Percentiles rank a stretch among this genome's conserved stretches.
These are phyloP conservation scores for Chloropsis cyanopogon DNA, from an alignment of 2,113 vertebrate genomes.

Conservation along the genomic window DNA sequence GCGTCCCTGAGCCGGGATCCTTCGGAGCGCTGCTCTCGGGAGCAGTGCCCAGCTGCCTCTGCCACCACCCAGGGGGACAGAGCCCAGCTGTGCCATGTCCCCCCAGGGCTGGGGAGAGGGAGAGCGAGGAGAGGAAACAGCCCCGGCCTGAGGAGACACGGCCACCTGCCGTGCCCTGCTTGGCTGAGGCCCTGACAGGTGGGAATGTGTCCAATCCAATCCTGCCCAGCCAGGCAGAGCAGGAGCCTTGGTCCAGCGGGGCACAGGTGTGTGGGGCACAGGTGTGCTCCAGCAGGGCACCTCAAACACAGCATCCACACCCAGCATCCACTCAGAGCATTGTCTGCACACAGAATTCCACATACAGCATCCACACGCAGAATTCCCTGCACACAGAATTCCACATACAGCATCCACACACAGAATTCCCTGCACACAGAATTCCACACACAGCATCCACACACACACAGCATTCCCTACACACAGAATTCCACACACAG, in stretches of 20 bases:
- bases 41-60: not conserved
- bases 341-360: not conserved
- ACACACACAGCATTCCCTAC: not conserved
- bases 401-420: not conserved
- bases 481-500: not conserved
- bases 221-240: not conserved
- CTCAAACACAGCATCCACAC: not conserved
- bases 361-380: too few species aligned
- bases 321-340: too few species aligned
- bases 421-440: not conserved
- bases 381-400: too few species aligned
- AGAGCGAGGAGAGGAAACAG: not conserved
- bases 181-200: not conserved
- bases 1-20: not conserved
- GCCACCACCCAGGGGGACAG: not conserved
- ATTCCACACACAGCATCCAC: not conserved
- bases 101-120: rapidly evolving
- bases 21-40: not conserved
- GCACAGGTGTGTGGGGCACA: not conserved
- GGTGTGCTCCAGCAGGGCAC: not conserved
- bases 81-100: rapidly evolving
- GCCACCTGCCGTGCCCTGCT: not conserved
- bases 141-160: rapidly evolving
- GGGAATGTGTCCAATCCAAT: not conserved
- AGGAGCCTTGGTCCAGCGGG: not conserved